Percentiles rank a stretch among this genome's conserved stretches.
Conservation (phyloP, 2,113 vertebrate genomes). For the Planiliza haematocheilus region DNA sequence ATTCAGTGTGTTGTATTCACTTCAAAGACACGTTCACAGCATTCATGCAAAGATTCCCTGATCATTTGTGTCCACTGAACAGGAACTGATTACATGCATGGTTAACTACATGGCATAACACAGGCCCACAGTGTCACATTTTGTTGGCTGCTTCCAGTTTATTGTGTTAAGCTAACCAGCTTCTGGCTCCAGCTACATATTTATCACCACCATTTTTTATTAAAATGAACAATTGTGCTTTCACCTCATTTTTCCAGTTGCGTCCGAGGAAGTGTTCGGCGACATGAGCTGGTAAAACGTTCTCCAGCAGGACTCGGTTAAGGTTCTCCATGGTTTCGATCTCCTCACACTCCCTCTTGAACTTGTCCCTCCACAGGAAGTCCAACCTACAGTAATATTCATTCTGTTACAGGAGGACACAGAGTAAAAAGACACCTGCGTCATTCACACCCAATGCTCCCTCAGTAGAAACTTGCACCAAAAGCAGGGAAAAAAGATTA, state of each 20-base stretch:
- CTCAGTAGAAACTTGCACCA: slow-evolving; percentile 20
- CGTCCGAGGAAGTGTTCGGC: slow-evolving; percentile 97
- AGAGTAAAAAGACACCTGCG: slow-evolving; percentile 90
- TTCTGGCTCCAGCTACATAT: too few relatives aligned
- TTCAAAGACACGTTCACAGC: too few relatives aligned
- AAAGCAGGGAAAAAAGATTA: not conserved
- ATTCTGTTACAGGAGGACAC: slow-evolving; percentile 99
- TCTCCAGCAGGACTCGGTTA: slow-evolving; percentile 96
- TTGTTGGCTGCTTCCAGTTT: too few relatives aligned
- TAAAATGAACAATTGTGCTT: too few relatives aligned
- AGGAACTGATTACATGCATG: too few relatives aligned
- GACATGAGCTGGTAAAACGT: slow-evolving; percentile 95
- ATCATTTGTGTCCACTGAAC: too few relatives aligned
- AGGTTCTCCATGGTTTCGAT: slow-evolving; percentile 99
- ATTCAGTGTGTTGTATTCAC: not conserved
- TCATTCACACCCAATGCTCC: slow-evolving; percentile 59
- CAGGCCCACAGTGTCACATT: too few relatives aligned
- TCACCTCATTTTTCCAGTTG: slow-evolving; percentile 98
- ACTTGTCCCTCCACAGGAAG: slow-evolving; percentile 99
- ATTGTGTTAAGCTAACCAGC: too few relatives aligned
- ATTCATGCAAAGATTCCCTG: too few relatives aligned
- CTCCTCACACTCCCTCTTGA: slow-evolving; percentile 99
- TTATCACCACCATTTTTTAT: not conserved
- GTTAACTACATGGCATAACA: too few relatives aligned
- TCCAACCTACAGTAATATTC: slow-evolving; percentile 99